A percentile compares a stretch with the other conserved stretches of the same genome.
These are phyloP conservation scores for Cephus cinctus DNA, from an alignment of 1,140 invertebrate genomes.

Conservation along the genomic window DNA sequence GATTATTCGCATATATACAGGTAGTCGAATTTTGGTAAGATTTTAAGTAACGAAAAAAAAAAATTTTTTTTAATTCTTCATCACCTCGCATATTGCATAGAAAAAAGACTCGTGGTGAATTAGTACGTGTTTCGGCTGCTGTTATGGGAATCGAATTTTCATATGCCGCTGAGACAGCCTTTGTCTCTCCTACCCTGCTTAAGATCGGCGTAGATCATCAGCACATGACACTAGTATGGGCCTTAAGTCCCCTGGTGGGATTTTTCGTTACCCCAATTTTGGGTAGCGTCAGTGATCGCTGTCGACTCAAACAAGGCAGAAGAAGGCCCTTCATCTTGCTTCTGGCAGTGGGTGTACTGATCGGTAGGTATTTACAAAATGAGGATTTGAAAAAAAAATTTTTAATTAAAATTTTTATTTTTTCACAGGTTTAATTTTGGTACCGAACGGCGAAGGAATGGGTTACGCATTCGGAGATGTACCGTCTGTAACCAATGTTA, in stretches of 20 bases:
- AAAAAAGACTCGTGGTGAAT: slow-evolving; percentile 76
- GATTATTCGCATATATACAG: slow-evolving; percentile 77
- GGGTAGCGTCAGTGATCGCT: slow-evolving; percentile 89
- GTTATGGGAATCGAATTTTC: slow-evolving; percentile 98
- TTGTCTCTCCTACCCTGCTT: slow-evolving; percentile 91
- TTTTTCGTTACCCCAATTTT: slow-evolving; percentile 92
- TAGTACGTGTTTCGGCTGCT: slow-evolving; percentile 86
- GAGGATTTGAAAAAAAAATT: slow-evolving; percentile 11
- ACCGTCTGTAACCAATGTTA: slow-evolving; percentile 47
- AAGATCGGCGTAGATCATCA: slow-evolving; percentile 89
- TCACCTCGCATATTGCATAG: slow-evolving; percentile 47
- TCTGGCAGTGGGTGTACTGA: slow-evolving; percentile 83
- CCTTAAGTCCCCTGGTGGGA: slow-evolving; percentile 85
- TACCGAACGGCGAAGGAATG: slow-evolving; percentile 86
- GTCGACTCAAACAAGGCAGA: slow-evolving; percentile 75
- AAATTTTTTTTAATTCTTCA: neutral
- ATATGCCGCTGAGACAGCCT: slow-evolving; percentile 95
- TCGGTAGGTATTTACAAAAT: slow-evolving; percentile 75
- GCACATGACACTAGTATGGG: slow-evolving; percentile 95
- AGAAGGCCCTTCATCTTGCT: slow-evolving; percentile 89
- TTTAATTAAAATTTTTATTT: slow-evolving; percentile 19
- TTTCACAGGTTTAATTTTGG: slow-evolving; percentile 73
- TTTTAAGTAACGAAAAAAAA: neutral
- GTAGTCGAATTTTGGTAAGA: slow-evolving; percentile 50
- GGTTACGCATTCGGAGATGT: slow-evolving; percentile 79